These are phyloP conservation scores for Hydropsyche tenuis DNA, from an alignment of 1,140 invertebrate species.

Conservation along the genomic window DNA sequence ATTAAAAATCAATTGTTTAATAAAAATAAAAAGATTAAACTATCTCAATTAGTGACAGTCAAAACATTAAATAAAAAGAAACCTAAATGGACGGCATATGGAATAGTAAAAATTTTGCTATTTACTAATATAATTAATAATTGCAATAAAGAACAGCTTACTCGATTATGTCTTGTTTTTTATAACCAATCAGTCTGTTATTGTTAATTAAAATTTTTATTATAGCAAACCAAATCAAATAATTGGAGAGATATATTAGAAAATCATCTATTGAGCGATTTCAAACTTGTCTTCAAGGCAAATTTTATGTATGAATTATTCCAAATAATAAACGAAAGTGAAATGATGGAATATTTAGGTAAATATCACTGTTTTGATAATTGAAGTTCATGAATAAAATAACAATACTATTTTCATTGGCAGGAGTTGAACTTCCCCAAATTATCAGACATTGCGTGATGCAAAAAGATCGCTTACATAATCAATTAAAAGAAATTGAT, in stretches of 20 bases:
- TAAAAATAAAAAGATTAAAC: neutral
- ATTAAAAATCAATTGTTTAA: neutral
- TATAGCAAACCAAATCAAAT: conserved; percentile 1
- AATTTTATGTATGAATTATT: conserved; percentile 74
- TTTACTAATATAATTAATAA: too few species aligned
- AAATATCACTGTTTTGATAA: conserved; percentile 20
- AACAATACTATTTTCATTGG: conserved; percentile 3
- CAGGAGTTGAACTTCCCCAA: conserved; percentile 72
- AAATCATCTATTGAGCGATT: conserved; percentile 66
- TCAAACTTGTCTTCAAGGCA: conserved; percentile 67
- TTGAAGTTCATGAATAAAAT: neutral
- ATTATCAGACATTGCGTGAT: conserved; percentile 72
- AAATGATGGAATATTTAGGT: conserved; percentile 74
- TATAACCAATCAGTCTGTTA: too few species aligned
- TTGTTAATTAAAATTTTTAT: too few species aligned
- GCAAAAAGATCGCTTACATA: conserved; percentile 71
- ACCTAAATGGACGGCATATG: neutral
- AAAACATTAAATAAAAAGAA: neutral
- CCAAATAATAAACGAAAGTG: conserved; percentile 76
- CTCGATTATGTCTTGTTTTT: too few species aligned
- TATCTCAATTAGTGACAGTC: neutral
- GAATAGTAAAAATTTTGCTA: neutral
- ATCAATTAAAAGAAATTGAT: conserved; percentile 66
- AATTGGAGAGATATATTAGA: neutral
- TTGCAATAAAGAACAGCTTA: too few species aligned